A percentile compares a stretch with the other conserved stretches of the same genome.
Evolutionary conservation across 2,888 invertebrate genomes (phyloP).

Genomic region (Pediacus dermestoides): DNA sequence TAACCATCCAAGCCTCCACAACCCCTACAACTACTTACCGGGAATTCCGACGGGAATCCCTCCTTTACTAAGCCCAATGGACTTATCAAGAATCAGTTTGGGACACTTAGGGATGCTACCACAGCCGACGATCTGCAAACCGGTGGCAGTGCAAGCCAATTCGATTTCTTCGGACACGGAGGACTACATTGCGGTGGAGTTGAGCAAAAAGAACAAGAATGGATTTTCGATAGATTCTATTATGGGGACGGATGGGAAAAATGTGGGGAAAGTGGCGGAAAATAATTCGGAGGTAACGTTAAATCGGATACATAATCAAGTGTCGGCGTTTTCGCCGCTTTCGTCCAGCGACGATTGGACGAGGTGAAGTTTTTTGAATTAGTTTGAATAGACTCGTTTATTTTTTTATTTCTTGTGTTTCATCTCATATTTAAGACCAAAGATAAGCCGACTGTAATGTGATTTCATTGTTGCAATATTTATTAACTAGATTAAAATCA

Average conservation of each 20-base stretch:
- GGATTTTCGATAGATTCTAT: conserved; percentile 64
- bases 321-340: conserved; percentile 69
- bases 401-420: conserved; percentile 18
- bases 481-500: conserved; percentile 31
- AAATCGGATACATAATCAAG: conserved; percentile 50
- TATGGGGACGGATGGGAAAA: conserved; percentile 49
- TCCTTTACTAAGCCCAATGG: conserved; percentile 59
- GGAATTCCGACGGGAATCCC: conserved; percentile 56
- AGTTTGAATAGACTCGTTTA: conserved; percentile 10
- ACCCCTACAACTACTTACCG: conserved; percentile 52
- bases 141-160: conserved; percentile 46
- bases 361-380: conserved; percentile 55
- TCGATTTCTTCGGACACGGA: conserved; percentile 42
- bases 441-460: conserved; percentile 38
- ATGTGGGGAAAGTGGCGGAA: conserved; percentile 34
- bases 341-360: conserved; percentile 60
- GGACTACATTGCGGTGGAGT: conserved; percentile 37
- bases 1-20: conserved; percentile 49
- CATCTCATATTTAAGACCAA: conserved; percentile 34
- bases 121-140: conserved; percentile 52
- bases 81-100: conserved; percentile 57
- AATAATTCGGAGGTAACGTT: conserved; percentile 37
- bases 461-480: conserved; percentile 46
- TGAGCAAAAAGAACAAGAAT: conserved; percentile 54
- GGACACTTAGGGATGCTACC: conserved; percentile 48